Evolutionary conservation across 2,797 vertebrate species (phyloP).

Genomic region (Schizopygopsis malacanthus): DNA sequence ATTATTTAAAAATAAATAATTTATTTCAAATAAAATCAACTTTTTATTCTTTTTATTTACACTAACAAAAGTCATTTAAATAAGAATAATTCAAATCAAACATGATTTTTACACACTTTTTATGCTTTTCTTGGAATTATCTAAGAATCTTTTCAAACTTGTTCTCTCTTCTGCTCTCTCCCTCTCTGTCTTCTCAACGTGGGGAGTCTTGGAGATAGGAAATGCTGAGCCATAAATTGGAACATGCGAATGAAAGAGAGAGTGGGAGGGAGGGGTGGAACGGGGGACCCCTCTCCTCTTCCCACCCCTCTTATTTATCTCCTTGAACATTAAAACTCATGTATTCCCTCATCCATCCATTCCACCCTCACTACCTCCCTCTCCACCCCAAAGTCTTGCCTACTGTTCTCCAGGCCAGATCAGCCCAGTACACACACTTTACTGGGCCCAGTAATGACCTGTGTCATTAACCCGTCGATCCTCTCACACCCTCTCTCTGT

Average conservation of each 20-base stretch:
- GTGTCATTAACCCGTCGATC: constrained; percentile 75
- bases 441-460: constrained; percentile 68
- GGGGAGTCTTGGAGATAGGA: constrained; percentile 82
- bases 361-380: not conserved
- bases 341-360: constrained; percentile 60
- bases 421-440: constrained; percentile 69
- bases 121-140: not conserved
- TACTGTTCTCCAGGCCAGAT: constrained; percentile 50
- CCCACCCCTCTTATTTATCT: constrained; percentile 75
- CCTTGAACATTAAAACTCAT: constrained; percentile 69
- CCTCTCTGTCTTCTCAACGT: constrained; percentile 73
- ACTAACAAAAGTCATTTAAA: not conserved
- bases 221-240: constrained; percentile 83
- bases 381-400: constrained; percentile 66
- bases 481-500: constrained; percentile 61
- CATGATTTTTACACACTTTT: not conserved
- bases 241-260: constrained; percentile 73
- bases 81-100: not conserved
- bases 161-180: constrained; percentile 61
- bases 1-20: not conserved
- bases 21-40: not conserved
- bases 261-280: constrained; percentile 66
- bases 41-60: not conserved
- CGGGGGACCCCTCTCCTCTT: constrained; percentile 75
- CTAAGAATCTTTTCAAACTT: not conserved